Evolutionary conservation across 2,113 vertebrate species (phyloP), one percentile per base, ranked within the genome.

Genomic region (Hippotragus niger): DNA sequence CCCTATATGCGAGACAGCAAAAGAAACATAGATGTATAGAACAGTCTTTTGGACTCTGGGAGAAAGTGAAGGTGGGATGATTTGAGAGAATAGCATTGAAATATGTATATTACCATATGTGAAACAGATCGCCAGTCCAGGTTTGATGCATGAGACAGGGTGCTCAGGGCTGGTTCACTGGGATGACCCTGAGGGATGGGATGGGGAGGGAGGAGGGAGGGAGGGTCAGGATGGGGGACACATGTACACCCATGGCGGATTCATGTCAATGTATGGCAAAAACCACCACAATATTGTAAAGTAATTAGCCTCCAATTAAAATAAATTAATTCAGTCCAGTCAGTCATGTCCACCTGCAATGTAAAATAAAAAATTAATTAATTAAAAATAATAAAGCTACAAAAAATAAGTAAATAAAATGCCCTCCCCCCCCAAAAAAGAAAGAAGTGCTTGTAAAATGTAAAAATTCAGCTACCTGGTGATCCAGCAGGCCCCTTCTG

Each of bases 381-480:
- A 64, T 64, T 67, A 67, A 67, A 67, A 67, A 67, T n/a, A 67
- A n/a, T 64, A n/a, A 64, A 36, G 33, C 64, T 67, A 67, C 33
- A 64, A 67, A 9, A 64, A 33, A 58, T n/a, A 64, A 67, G 33
- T 62, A 62, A 36, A 19, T 67, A 21, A 67, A 67, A n/a, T n/a
- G 16, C 33, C 55, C 55, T 1, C 1, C 55, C 55, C 52, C 7
- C 7, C 0, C 1, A 19, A n/a, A 36, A 67, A 21, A 62, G 13
- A 62, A 62, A 31, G 29, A 31, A 62, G 17, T 71, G 9, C 17
- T 19, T 71, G 2, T 71, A 36, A 71, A 36, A 71, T 71, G 64
- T 71, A 71, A 71, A 71, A 71, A 36, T 36, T 71, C 64, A 36
- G n/a, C 64, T 71, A 36, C n/a, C 64, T 21, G 9, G 64, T 71